Evolutionary conservation across 92 coral and sea anemone genomes (phyloP).

Genomic region (Phenganax stokvisi): DNA sequence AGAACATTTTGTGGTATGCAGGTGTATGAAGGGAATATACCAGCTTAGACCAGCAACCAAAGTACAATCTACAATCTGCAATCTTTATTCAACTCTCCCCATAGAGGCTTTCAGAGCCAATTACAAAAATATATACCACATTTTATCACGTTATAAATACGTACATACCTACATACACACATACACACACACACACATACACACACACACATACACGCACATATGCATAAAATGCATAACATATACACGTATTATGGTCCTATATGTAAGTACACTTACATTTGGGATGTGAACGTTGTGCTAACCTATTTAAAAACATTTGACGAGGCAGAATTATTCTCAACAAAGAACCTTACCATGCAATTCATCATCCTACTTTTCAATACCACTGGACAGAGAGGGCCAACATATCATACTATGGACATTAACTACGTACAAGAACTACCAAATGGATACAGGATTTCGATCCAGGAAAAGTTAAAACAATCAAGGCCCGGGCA

Average conservation of each 20-base stretch:
- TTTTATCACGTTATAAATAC: no score
- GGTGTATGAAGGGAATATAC: conserved; percentile 49
- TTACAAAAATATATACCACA: no score
- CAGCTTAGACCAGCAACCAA: conserved; percentile 48
- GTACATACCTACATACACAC: no score
- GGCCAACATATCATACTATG: conserved; percentile 26
- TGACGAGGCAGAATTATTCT: background rate
- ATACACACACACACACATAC: no score
- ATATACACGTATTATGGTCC: no score
- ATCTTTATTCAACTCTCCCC: no score
- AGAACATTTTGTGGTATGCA: conserved; percentile 33
- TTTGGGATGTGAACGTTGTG: conserved; percentile 51
- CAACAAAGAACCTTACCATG: conserved; percentile 38
- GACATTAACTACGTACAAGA: conserved; percentile 16
- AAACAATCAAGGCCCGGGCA: background rate
- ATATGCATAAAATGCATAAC: no score
- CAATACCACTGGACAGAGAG: conserved; percentile 44
- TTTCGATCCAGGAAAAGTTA: background rate
- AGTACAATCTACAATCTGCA: background rate
- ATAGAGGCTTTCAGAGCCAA: no score
- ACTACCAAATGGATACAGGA: background rate
- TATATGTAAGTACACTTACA: conserved; percentile 10
- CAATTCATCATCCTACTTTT: conserved; percentile 42
- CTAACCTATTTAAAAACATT: conserved; percentile 26
- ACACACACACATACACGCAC: no score